Percentiles rank a stretch among this genome's conserved stretches.
Evolutionary conservation across 2,888 invertebrate genomes (phyloP).

Genomic region (Mythimna ferrago): DNA sequence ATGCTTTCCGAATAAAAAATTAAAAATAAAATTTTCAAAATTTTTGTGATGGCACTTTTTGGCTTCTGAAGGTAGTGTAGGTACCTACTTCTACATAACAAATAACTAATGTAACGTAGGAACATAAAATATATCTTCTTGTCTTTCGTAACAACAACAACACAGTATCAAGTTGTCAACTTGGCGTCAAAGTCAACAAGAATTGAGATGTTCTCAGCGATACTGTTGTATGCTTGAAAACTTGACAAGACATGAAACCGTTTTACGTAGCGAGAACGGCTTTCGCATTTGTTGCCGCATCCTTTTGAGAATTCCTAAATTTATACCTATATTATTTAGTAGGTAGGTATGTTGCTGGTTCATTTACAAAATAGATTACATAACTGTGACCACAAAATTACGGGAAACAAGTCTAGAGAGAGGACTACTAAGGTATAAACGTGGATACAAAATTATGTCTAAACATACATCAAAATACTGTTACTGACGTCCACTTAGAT

Average conservation of each 20-base stretch:
- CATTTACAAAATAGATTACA: neutral
- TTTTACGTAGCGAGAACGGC: neutral
- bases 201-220: neutral
- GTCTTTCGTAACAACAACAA: neutral
- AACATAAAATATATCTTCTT: neutral
- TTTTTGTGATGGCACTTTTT: no score
- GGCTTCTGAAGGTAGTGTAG: no score
- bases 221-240: neutral
- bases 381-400: neutral
- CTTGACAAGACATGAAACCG: conserved; percentile 13
- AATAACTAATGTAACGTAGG: neutral
- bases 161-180: neutral
- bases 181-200: neutral
- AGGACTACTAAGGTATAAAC: neutral
- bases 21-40: no score
- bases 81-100: no score
- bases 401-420: neutral
- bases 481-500: neutral
- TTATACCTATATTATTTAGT: neutral
- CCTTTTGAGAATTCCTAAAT: neutral
- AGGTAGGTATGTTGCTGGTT: neutral
- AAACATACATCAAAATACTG: neutral
- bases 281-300: conserved; percentile 2
- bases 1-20: no score
- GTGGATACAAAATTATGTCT: neutral